These are phyloP conservation scores for Sinosuthora webbiana DNA, from an alignment of 2,113 vertebrate genomes.

Conservation along the genomic window DNA sequence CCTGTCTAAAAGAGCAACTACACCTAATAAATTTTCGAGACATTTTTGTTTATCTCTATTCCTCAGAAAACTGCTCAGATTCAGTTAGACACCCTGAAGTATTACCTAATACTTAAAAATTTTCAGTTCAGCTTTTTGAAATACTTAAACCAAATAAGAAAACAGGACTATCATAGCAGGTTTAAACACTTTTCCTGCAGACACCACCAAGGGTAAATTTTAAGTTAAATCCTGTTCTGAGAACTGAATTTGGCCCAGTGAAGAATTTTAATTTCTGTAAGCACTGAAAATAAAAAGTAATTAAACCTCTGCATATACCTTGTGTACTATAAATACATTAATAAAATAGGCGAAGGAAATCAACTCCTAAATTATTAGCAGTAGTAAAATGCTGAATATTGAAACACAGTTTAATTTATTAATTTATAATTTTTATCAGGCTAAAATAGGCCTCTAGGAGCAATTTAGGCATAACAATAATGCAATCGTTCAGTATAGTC, in stretches of 20 bases:
- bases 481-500: neutral
- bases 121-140: constrained; percentile 15
- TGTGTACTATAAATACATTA: constrained; percentile 20
- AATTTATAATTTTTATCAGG: constrained; percentile 48
- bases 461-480: constrained; percentile 34
- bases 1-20: neutral
- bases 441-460: constrained; percentile 53
- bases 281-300: constrained; percentile 25
- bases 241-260: neutral
- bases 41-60: neutral
- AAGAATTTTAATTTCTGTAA: constrained; percentile 44
- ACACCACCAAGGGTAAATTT: neutral
- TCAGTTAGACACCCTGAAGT: neutral
- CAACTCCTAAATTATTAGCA: constrained; percentile 33
- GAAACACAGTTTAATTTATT: constrained; percentile 50
- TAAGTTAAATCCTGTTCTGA: neutral
- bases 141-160: constrained; percentile 1
- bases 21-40: neutral
- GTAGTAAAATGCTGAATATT: constrained; percentile 50
- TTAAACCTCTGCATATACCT: constrained; percentile 22
- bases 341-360: constrained; percentile 51
- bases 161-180: neutral
- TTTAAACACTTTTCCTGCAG: neutral
- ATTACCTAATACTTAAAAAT: neutral
- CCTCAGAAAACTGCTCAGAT: constrained; percentile 13